Evolutionary conservation across 2,797 vertebrate genomes (phyloP), one percentile per base, ranked within the genome.

Genomic region (Nannoperca australis): DNA sequence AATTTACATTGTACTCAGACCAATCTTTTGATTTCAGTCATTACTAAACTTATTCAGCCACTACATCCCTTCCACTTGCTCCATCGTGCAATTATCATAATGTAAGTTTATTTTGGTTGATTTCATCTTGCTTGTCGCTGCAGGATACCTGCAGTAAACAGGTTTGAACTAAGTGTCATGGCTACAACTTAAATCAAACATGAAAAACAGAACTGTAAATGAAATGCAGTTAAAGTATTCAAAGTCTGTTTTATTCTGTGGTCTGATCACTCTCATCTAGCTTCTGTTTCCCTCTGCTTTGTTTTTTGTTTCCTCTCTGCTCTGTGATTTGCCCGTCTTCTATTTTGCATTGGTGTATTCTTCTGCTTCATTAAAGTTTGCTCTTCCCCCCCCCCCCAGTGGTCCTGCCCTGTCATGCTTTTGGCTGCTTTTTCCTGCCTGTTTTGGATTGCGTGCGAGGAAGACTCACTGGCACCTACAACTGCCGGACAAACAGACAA

Each of bases 401-500:
- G n/a, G n/a, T 55, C 24, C 71, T 51, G 38, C 56, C 51, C 61
- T 45, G 32, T 78, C 61, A 65, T 82, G 51, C 55, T 73, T 70
- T 70, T 50, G 61, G 65, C 54, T 70, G 36, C 49, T 81, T 71
- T 36, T 67, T 62, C 62, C 70, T 60, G 73, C 20, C 50, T 67
- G 60, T 73, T 82, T 61, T 90, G 85, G 78, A 88, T 90, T 79
- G 86, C 81, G 83, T 91, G 88, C 69, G 47, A 88, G 70, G 73
- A 85, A 81, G 82, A 90, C 82, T 88, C 70, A 77, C 61, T 86
- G 85, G 88, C 89, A 89, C 83, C 85, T 83, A 73, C 83, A 90
- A 77, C 92, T 70, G 87, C 83, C 88, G 84, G 84, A 85, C 76
- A 87, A 81, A 89, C 59, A 85, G 81, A 87, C 74, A 78, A 88